These are phyloP conservation scores for Eupithecia exiguata DNA, from an alignment of 2,888 invertebrate genomes.

Conservation along the genomic window DNA sequence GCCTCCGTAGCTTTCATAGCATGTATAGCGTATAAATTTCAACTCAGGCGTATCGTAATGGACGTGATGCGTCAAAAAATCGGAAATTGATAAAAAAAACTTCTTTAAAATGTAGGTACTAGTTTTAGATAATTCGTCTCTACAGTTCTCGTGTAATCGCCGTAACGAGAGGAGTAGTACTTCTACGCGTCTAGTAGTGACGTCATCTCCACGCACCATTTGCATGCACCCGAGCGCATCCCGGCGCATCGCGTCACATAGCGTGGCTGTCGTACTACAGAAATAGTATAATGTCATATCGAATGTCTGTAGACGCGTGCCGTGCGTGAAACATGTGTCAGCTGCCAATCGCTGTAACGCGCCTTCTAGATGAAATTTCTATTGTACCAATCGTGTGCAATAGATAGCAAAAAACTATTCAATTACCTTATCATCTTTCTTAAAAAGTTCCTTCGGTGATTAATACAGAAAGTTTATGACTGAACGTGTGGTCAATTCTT, in stretches of 20 bases:
- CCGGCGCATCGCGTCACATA: constrained; percentile 67
- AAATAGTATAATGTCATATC: constrained; percentile 81
- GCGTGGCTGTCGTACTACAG: constrained; percentile 62
- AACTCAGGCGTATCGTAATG: neutral
- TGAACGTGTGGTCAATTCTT: neutral
- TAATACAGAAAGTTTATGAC: constrained; percentile 48
- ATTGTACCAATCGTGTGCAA: constrained; percentile 10
- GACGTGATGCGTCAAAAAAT: neutral
- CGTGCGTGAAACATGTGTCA: constrained; percentile 39
- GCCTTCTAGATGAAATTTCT: constrained; percentile 20
- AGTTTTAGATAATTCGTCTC: constrained; percentile 49
- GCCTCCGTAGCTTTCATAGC: neutral
- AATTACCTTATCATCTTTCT: neutral
- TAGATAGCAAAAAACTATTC: neutral
- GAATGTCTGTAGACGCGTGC: constrained; percentile 58
- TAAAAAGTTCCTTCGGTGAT: too few relatives aligned
- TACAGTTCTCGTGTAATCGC: constrained; percentile 47
- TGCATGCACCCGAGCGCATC: constrained; percentile 77
- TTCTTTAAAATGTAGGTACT: neutral
- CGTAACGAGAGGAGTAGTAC: constrained; percentile 66
- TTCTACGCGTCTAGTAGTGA: constrained; percentile 45
- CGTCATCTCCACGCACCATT: constrained; percentile 81
- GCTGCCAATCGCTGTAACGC: constrained; percentile 39
- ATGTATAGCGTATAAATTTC: neutral
- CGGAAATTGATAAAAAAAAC: neutral